phyloP scores from a whole-genome alignment of 2,113 vertebrate species.

The Aegithalos caudatus region DNA sequence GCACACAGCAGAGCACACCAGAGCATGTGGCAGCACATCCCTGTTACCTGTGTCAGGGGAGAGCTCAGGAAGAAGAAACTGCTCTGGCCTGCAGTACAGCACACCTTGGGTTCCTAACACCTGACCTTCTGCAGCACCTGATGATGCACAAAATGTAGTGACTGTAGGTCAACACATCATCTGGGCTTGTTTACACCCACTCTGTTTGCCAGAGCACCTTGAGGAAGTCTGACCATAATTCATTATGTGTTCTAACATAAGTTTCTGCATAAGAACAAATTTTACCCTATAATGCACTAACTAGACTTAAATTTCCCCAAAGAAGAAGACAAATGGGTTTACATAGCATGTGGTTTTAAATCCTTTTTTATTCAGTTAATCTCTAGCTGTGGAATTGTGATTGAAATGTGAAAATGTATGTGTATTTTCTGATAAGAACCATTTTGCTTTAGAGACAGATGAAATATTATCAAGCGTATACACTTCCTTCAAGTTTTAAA shows the following conservation, averaged over 20 bases:
- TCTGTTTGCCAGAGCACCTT: neutral
- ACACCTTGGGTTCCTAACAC: neutral
- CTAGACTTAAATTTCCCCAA: constrained; percentile 6
- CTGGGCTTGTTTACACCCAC: neutral
- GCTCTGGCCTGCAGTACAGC: neutral
- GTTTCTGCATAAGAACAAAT: neutral
- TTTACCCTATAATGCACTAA: neutral
- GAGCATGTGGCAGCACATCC: neutral
- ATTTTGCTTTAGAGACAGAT: constrained; percentile 60
- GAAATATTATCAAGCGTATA: constrained; percentile 37
- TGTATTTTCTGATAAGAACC: constrained; percentile 61
- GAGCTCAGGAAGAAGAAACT: neutral
- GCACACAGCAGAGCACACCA: neutral
- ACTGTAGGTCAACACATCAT: neutral
- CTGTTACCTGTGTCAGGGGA: neutral
- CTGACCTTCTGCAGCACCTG: neutral
- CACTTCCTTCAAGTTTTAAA: constrained; percentile 53
- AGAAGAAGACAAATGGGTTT: constrained; percentile 39
- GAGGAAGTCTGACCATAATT: neutral
- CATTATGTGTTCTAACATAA: neutral
- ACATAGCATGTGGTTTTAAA: constrained; percentile 32
- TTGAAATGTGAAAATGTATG: constrained; percentile 44
- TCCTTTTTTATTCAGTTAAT: constrained; percentile 46
- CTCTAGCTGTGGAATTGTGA: constrained; percentile 26
- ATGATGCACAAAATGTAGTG: neutral